These are phyloP conservation scores for Pollenia labialis DNA, from an alignment of 2,888 invertebrate genomes.

Conservation along the genomic window DNA sequence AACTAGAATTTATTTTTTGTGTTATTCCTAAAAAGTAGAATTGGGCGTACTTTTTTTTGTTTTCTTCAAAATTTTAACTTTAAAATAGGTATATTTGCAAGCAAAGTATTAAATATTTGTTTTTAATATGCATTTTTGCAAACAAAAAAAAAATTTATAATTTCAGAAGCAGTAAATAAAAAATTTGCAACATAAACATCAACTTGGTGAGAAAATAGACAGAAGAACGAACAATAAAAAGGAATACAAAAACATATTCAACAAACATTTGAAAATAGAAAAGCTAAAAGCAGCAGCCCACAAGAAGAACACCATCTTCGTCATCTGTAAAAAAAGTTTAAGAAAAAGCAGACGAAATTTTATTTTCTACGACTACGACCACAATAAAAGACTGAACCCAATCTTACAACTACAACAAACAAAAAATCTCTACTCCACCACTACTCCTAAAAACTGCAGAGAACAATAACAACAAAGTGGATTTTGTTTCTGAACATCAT, in stretches of 20 bases:
- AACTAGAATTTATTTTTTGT: constrained; percentile 32
- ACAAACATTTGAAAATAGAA: constrained; percentile 44
- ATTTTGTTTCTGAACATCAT: constrained; percentile 23
- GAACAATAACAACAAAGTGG: constrained; percentile 34
- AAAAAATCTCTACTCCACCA: constrained; percentile 34
- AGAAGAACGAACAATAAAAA: constrained; percentile 63
- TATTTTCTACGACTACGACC: constrained; percentile 66
- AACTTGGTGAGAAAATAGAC: constrained; percentile 10
- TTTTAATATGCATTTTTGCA: constrained; percentile 41
- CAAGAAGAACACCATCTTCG: constrained; percentile 64
- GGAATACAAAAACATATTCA: constrained; percentile 69
- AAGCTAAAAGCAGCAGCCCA: constrained; percentile 61
- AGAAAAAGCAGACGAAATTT: constrained; percentile 51
- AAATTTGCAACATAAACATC: constrained; percentile 48
- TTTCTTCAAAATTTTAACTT: constrained; percentile 11
- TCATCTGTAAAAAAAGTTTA: constrained; percentile 47
- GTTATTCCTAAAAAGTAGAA: constrained; percentile 41
- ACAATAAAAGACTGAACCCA: constrained; percentile 72
- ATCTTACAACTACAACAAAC: constrained; percentile 68
- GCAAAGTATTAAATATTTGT: constrained; percentile 6
- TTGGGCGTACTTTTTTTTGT: constrained; percentile 49
- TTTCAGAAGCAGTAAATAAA: constrained; percentile 77
- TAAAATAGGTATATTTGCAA: constrained; percentile 22
- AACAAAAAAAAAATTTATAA: constrained; percentile 64
- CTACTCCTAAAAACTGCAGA: constrained; percentile 45